Conservation (phyloP, 2,113 vertebrate species). For the Dipodomys merriami region DNA sequence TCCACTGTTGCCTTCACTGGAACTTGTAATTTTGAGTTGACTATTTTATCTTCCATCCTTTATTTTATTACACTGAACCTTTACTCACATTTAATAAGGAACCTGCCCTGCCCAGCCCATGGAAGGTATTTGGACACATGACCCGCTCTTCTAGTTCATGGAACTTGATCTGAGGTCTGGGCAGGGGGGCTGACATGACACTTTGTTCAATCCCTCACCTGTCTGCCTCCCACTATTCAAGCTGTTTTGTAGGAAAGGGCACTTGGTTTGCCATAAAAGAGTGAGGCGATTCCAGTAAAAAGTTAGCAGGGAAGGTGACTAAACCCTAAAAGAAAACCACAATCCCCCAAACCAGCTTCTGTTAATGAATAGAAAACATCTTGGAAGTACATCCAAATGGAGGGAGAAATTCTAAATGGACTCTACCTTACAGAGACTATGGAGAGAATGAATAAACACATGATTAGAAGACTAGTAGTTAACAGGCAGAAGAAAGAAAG, state of each 20-base stretch:
- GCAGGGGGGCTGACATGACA: background rate
- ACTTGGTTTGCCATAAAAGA: background rate
- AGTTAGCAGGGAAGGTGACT: background rate
- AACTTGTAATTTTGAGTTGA: background rate
- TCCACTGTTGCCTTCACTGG: background rate
- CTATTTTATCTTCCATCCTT: background rate
- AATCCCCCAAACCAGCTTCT: background rate
- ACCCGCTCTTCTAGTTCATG: background rate
- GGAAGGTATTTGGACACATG: background rate
- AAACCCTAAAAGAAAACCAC: background rate
- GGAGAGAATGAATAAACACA: background rate
- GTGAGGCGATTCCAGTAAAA: background rate
- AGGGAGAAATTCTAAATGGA: background rate
- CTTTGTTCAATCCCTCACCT: background rate
- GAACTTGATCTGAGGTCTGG: background rate
- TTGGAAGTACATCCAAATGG: background rate
- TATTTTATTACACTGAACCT: background rate
- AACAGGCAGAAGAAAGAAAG: background rate
- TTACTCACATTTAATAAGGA: constrained; percentile 8
- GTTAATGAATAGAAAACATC: background rate
- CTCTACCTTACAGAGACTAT: background rate
- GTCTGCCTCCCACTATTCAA: fast-evolving
- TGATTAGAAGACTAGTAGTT: background rate
- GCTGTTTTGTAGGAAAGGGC: background rate
- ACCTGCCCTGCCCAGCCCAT: background rate